A percentile compares a stretch with the other conserved stretches of the same genome.
phyloP scores from a whole-genome alignment of 2,113 vertebrate genomes.

The Ariopsis seemanni region DNA sequence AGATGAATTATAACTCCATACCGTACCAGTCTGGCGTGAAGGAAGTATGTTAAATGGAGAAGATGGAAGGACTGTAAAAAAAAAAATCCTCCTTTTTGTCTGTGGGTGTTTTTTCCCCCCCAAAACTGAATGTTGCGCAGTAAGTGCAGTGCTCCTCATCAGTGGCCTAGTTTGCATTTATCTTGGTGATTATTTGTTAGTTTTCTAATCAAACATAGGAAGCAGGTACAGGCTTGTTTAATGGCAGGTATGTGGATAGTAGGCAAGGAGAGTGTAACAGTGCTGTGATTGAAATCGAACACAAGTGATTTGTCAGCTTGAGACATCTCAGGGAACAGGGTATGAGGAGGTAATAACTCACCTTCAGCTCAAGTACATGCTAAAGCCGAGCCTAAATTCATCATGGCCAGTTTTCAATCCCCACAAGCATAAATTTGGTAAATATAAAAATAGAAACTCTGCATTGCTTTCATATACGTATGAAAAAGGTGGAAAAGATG shows the following conservation, averaged over 20 bases:
- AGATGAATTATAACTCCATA: too few relatives aligned
- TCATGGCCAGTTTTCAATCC: conserved; percentile 8
- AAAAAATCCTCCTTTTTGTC: conserved; percentile 11
- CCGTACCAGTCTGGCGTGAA: too few relatives aligned
- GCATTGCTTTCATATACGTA: neutral
- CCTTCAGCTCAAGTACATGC: conserved; percentile 10
- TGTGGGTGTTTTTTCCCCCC: neutral
- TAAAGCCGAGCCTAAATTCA: neutral
- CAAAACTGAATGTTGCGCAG: neutral
- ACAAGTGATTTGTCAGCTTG: conserved; percentile 15
- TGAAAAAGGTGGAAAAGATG: neutral
- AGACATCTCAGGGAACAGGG: neutral
- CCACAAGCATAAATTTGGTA: neutral
- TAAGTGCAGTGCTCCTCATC: neutral
- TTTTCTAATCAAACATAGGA: neutral
- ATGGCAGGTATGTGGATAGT: conserved; percentile 2
- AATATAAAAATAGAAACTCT: neutral
- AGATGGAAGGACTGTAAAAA: neutral
- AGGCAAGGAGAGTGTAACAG: neutral
- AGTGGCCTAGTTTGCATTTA: neutral
- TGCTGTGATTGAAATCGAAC: conserved; percentile 29
- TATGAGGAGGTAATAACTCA: conserved; percentile 33
- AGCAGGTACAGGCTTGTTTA: neutral
- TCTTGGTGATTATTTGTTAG: neutral
- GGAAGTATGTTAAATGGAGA: too few relatives aligned